Conservation (phyloP, 53 echinoderm and acorn worm species). For the Antedon mediterranea region DNA sequence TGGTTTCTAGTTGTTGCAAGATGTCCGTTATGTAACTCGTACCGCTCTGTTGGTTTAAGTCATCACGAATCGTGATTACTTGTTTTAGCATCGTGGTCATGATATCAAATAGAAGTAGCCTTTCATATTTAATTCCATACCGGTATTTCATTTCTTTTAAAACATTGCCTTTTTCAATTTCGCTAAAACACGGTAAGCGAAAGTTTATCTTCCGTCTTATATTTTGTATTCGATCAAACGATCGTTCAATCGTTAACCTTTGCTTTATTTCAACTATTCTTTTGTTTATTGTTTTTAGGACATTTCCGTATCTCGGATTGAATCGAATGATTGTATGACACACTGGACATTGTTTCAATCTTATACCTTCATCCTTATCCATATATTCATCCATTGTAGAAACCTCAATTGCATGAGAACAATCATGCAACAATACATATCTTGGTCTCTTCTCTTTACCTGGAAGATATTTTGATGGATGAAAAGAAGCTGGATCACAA, state of each 20-base stretch:
- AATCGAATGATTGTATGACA: constrained; percentile 47
- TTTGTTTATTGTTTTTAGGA: constrained; percentile 23
- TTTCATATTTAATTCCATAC: not conserved
- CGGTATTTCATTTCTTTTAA: not conserved
- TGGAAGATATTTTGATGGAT: not conserved
- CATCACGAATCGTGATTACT: not conserved
- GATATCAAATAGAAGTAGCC: not conserved
- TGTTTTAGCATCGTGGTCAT: not conserved
- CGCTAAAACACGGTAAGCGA: not conserved
- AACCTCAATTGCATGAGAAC: constrained; percentile 53
- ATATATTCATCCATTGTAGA: constrained; percentile 44
- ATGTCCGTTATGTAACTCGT: not conserved
- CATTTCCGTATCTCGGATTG: constrained; percentile 51
- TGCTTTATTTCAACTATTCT: not conserved
- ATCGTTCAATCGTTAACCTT: constrained; percentile 9
- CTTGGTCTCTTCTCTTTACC: not conserved
- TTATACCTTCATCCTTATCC: constrained; percentile 5
- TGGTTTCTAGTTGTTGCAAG: not conserved
- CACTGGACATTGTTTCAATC: constrained; percentile 47
- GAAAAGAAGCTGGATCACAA: constrained; percentile 26
- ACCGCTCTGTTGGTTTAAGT: not conserved
- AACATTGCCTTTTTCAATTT: not conserved
- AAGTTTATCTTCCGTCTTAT: not conserved
- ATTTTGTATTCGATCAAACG: constrained; percentile 10
- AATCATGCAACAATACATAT: constrained; percentile 64